phyloP scores from a whole-genome alignment of 1,140 invertebrate genomes.

The Ylistrum balloti region DNA sequence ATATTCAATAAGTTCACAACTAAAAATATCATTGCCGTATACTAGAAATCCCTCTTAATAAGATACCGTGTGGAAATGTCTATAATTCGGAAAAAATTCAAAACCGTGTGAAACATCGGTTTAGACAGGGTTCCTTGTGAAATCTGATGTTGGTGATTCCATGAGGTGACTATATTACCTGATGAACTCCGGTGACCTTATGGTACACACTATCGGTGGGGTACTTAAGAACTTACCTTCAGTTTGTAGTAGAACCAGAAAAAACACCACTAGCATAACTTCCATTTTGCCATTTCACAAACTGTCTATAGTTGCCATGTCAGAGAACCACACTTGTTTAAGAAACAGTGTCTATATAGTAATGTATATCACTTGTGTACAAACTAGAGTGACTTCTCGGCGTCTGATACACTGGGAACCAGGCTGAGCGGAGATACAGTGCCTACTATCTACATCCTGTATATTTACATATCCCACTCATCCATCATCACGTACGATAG shows the following conservation, averaged over 20 bases:
- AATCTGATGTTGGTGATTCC: too few species aligned
- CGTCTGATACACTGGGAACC: not conserved
- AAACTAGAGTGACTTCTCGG: too few species aligned
- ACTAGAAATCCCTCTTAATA: too few species aligned
- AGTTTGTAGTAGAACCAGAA: not conserved
- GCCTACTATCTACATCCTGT: not conserved
- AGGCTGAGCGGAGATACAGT: not conserved
- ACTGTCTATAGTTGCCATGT: not conserved
- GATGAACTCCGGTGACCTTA: too few species aligned
- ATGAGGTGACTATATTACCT: too few species aligned
- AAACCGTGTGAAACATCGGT: too few species aligned
- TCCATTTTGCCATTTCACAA: slow-evolving; percentile 22
- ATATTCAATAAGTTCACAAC: too few species aligned
- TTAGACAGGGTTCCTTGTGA: too few species aligned
- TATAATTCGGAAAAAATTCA: too few species aligned
- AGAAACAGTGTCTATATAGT: not conserved
- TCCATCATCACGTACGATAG: not conserved
- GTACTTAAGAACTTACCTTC: not conserved
- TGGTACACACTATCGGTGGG: too few species aligned
- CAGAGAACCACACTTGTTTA: not conserved
- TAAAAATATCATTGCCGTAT: too few species aligned
- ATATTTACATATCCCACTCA: not conserved
- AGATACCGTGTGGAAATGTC: too few species aligned
- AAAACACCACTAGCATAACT: not conserved
- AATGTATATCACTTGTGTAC: not conserved